Evolutionary conservation across 2,888 invertebrate species (phyloP).

Genomic region (Alcis repandata): DNA sequence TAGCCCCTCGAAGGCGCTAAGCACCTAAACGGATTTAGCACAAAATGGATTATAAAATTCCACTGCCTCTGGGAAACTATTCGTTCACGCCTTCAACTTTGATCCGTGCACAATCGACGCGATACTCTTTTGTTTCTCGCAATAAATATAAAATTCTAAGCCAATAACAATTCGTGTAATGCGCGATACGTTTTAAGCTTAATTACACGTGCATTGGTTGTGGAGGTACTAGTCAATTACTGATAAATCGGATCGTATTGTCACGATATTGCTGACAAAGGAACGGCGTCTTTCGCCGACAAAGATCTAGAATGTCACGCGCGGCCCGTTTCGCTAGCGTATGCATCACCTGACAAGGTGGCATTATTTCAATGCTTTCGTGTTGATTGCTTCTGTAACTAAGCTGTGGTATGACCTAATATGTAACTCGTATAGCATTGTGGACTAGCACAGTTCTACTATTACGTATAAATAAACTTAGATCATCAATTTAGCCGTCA

Average conservation of each 20-base stretch:
- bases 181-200: not conserved
- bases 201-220: constrained; percentile 23
- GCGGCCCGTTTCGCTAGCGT: constrained; percentile 24
- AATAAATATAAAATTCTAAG: constrained; percentile 6
- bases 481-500: not conserved
- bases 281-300: constrained; percentile 43
- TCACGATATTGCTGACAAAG: constrained; percentile 48
- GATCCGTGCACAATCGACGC: constrained; percentile 16
- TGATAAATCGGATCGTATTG: constrained; percentile 28
- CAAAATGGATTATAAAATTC: not conserved
- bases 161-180: constrained; percentile 9
- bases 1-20: not conserved
- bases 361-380: not conserved
- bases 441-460: too few relatives aligned
- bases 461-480: too few relatives aligned
- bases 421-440: not conserved
- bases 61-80: constrained; percentile 9
- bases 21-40: not conserved
- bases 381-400: not conserved
- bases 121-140: constrained; percentile 15
- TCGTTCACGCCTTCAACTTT: constrained; percentile 10
- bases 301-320: constrained; percentile 41
- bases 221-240: constrained; percentile 29
- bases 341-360: constrained; percentile 37
- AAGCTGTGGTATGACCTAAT: not conserved